These are phyloP conservation scores for Cyclargus thomasi DNA, from an alignment of 1,140 invertebrate species.

Conservation along the genomic window DNA sequence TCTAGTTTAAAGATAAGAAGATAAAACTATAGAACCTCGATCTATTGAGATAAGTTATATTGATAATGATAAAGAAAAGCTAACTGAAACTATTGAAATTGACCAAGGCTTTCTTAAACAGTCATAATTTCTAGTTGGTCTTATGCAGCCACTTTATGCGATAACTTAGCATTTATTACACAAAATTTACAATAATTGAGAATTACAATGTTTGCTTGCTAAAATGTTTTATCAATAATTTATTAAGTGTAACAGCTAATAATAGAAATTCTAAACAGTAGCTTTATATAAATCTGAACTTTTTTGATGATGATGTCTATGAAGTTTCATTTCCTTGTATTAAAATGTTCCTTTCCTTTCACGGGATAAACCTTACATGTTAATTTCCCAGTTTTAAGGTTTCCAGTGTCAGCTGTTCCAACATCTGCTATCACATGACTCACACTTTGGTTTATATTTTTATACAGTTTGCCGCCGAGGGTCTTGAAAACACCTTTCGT, in stretches of 20 bases:
- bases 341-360: no score
- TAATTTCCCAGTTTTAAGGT: slow-evolving; percentile 1
- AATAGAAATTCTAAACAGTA: no score
- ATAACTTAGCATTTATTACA: no score
- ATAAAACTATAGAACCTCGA: neutral
- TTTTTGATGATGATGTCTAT: no score
- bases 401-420: neutral
- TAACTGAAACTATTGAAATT: slow-evolving; percentile 3
- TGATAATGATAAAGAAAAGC: neutral
- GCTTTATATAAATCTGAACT: no score
- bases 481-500: slow-evolving; percentile 8
- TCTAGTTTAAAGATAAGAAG: neutral
- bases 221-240: no score
- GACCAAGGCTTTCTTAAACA: neutral
- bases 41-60: slow-evolving; percentile 8
- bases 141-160: no score
- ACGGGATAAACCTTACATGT: neutral
- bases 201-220: no score
- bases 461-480: neutral
- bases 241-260: no score
- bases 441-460: slow-evolving; percentile 3
- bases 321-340: neutral
- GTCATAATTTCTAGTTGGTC: no score
- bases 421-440: slow-evolving; percentile 11
- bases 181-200: no score